A percentile compares a stretch with the other conserved stretches of the same genome.
These are phyloP conservation scores for Luperina testacea DNA, from an alignment of 2,888 invertebrate genomes.

Conservation along the genomic window DNA sequence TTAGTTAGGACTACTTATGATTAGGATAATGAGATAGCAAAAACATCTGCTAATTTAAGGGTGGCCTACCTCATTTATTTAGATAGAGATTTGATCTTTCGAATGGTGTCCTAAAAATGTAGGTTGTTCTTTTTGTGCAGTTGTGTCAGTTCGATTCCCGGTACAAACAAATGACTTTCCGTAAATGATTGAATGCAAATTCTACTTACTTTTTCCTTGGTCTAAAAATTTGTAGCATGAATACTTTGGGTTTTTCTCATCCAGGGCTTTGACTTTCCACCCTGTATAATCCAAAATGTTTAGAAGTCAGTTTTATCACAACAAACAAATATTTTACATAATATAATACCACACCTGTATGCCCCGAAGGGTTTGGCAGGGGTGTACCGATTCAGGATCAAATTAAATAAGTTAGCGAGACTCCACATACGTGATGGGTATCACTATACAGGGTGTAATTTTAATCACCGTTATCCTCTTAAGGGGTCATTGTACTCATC, in stretches of 20 bases:
- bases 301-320: not conserved
- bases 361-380: not conserved
- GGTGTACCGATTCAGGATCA: not conserved
- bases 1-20: too few relatives aligned
- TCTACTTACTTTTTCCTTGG: not conserved
- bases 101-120: not conserved
- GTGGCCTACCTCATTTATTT: not conserved
- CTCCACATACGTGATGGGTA: not conserved
- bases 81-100: not conserved
- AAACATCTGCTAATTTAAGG: not conserved
- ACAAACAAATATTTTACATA: not conserved
- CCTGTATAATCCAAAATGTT: not conserved
- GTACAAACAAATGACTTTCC: not conserved
- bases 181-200: not conserved
- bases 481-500: too few relatives aligned
- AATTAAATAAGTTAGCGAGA: not conserved
- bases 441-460: too few relatives aligned
- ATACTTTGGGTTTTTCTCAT: not conserved
- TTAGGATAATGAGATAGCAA: not conserved
- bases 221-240: not conserved
- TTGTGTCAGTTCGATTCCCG: not conserved
- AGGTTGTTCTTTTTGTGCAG: not conserved
- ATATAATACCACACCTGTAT: not conserved
- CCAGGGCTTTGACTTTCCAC: not conserved
- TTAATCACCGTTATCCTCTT: too few relatives aligned